Evolutionary conservation across 1,140 invertebrate species (phyloP).

Genomic region (Bombus ignitus): DNA sequence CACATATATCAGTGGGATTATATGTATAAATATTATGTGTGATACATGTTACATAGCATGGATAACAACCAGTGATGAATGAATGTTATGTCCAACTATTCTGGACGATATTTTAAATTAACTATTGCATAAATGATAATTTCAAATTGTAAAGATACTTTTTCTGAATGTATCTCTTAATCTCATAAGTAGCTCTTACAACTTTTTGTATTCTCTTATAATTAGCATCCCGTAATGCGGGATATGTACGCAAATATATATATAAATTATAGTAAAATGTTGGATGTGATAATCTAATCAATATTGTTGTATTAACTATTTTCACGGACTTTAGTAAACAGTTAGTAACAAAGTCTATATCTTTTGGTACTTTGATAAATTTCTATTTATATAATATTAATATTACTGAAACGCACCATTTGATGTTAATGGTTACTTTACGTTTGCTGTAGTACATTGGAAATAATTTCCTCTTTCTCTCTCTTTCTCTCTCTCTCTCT

Average conservation of each 20-base stretch:
- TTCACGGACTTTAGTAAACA: conserved; percentile 65
- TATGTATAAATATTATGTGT: conserved; percentile 58
- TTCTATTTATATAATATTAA: conserved; percentile 68
- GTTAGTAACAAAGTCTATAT: conserved; percentile 70
- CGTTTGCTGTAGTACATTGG: conserved; percentile 50
- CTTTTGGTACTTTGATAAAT: conserved; percentile 65
- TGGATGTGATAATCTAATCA: conserved; percentile 62
- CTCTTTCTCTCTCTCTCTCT: conserved; percentile 10
- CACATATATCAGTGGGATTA: conserved; percentile 50
- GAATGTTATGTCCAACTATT: conserved; percentile 1
- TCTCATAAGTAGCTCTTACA: conserved; percentile 43
- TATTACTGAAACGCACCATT: conserved; percentile 64
- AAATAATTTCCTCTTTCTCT: conserved; percentile 31
- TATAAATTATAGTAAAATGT: conserved; percentile 61
- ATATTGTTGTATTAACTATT: conserved; percentile 65
- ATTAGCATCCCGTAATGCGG: conserved; percentile 43
- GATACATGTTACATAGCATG: conserved; percentile 56
- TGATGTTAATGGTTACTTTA: conserved; percentile 55
- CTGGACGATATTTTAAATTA: not conserved
- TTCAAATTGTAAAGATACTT: conserved; percentile 39
- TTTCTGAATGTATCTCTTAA: conserved; percentile 40
- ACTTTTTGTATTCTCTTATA: conserved; percentile 40
- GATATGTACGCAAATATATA: conserved; percentile 48
- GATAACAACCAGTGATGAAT: conserved; percentile 40
- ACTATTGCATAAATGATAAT: conserved; percentile 1